A percentile compares a stretch with the other conserved stretches of the same genome.
Conservation (phyloP, 1,140 invertebrate species). For the Aphaenogaster rudis region DNA sequence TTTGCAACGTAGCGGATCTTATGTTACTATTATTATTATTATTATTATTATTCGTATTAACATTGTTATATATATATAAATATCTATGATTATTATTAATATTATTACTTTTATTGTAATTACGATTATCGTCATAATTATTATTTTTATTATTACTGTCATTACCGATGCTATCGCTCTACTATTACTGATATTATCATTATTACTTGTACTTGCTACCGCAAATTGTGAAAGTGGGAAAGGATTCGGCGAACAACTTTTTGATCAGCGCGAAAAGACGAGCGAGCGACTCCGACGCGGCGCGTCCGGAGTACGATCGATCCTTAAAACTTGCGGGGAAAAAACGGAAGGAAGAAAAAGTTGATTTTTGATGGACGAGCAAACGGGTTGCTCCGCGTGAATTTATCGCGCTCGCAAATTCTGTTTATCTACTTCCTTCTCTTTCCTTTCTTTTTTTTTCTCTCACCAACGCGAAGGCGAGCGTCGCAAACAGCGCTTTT, state of each 20-base stretch:
- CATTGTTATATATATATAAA: constrained; percentile 52
- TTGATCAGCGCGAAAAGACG: constrained; percentile 32
- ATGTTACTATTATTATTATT: constrained; percentile 55
- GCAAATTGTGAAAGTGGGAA: constrained; percentile 19
- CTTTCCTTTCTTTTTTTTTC: background rate
- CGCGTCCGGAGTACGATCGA: background rate
- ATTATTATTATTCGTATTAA: constrained; percentile 29
- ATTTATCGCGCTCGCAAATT: constrained; percentile 33
- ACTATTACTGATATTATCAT: constrained; percentile 83
- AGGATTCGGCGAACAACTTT: constrained; percentile 29
- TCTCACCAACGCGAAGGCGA: background rate
- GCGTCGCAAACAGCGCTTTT: background rate
- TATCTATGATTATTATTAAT: constrained; percentile 56
- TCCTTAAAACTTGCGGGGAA: background rate
- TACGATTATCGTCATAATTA: constrained; percentile 41
- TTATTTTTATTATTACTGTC: constrained; percentile 65
- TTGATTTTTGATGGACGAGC: constrained; percentile 9
- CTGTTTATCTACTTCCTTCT: constrained; percentile 24
- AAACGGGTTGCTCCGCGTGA: constrained; percentile 19
- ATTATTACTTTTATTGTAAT: constrained; percentile 59
- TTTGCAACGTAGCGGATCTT: constrained; percentile 24
- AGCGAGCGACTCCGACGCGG: constrained; percentile 1
- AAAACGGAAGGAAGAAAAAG: background rate
- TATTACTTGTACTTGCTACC: constrained; percentile 68
- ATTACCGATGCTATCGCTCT: constrained; percentile 66